These are phyloP conservation scores for Morpho achilles DNA, from an alignment of 2,888 invertebrate species.

Conservation along the genomic window DNA sequence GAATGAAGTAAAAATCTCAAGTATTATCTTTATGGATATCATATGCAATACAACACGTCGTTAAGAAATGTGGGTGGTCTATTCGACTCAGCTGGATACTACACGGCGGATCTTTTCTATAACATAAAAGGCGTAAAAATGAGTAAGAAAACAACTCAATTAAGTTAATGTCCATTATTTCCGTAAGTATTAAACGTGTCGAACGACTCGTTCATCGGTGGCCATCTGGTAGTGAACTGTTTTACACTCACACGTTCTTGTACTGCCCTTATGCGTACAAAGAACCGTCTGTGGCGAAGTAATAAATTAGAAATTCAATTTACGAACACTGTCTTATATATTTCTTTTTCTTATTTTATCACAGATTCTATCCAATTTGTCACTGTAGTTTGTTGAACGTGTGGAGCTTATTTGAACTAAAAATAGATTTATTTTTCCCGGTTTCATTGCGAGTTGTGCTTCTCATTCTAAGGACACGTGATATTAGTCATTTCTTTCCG, in stretches of 20 bases:
- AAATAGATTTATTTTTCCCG: constrained; percentile 1
- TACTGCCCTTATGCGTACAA: constrained; percentile 24
- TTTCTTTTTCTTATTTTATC: constrained; percentile 12
- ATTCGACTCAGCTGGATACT: too few species aligned
- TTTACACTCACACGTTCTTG: constrained; percentile 30
- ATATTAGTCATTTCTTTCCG: too few species aligned
- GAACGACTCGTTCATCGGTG: constrained; percentile 58
- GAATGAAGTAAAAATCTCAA: too few species aligned
- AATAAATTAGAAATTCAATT: constrained; percentile 27
- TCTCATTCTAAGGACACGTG: not conserved
- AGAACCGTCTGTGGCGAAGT: constrained; percentile 19
- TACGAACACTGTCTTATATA: constrained; percentile 18
- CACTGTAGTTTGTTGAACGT: constrained; percentile 13
- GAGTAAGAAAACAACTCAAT: not conserved
- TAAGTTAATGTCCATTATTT: constrained; percentile 22
- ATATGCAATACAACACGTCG: too few species aligned
- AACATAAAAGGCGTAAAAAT: too few species aligned
- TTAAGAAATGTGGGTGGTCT: too few species aligned
- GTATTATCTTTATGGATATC: too few species aligned
- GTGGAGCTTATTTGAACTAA: constrained; percentile 4
- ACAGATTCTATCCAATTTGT: constrained; percentile 21
- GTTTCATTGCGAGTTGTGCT: not conserved
- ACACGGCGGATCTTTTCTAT: too few species aligned
- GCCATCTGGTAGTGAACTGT: constrained; percentile 54
- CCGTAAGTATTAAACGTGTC: constrained; percentile 22